Evolutionary conservation across 2,888 invertebrate genomes (phyloP), one percentile per base, ranked within the genome.

Genomic region (Ditula angustiorana): DNA sequence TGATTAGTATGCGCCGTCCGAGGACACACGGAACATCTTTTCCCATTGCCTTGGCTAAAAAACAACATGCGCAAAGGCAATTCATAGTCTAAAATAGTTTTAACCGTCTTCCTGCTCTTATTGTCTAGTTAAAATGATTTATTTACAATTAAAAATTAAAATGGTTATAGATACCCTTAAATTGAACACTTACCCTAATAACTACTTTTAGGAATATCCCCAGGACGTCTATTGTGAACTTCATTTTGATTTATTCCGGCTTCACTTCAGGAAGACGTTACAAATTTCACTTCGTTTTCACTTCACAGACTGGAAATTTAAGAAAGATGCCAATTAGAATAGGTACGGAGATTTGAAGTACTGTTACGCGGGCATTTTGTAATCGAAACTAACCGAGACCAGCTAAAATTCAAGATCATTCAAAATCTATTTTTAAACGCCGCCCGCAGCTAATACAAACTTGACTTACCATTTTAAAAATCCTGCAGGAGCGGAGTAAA

Each of bases 131-230:
- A n/a, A n/a, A n/a, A n/a, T n/a, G n/a, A n/a, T n/a, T n/a, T n/a
- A n/a, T n/a, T n/a, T n/a, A n/a, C n/a, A n/a, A n/a, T n/a, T n/a
- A n/a, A n/a, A n/a, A n/a, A n/a, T 26, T 26, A 3, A 26, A 26
- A 26, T 26, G 26, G 26, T 26, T 26, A 26, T 26, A 26, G 3
- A 26, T 3, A 26, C 7, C 26, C 26, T 26, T 26, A 26, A 26
- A 5, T 16, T 41, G 16, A 63, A 35, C 66, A 87, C 91, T 86
- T 83, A 93, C 93, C 90, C 80, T 92, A 74, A 93, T 76, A 55
- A 93, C 93, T 67, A 93, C 87, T 87, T 93, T 93, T 67, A 93
- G 84, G 77, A 93, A 93, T 70, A 93, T 86, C 67, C 93, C 93
- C 82, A 93, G 76, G 16, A 93, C 93, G 65, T 93, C 93, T 53